Evolutionary conservation across 1,140 invertebrate species (phyloP).

Genomic region (Campoletis sonorensis): DNA sequence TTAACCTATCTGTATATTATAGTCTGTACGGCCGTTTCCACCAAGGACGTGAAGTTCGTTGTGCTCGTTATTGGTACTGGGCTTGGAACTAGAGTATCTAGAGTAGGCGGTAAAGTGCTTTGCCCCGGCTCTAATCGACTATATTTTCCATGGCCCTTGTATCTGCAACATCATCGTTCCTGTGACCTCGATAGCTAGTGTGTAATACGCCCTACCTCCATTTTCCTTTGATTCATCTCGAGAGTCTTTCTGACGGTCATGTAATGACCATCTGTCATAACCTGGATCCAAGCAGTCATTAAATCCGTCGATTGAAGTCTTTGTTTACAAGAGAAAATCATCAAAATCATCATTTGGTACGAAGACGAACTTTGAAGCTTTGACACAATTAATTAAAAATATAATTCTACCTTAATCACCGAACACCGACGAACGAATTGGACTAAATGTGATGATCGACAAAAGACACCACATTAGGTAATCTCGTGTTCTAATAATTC

Average conservation of each 20-base stretch:
- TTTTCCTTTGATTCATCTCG: slow-evolving; percentile 9
- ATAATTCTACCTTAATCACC: no score
- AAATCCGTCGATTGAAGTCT: no score
- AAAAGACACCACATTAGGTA: background rate
- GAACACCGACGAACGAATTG: no score
- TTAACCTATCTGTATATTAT: slow-evolving; percentile 1
- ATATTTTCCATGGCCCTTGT: slow-evolving; percentile 27
- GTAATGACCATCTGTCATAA: background rate
- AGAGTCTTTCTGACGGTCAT: background rate
- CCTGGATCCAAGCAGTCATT: no score
- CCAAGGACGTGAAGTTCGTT: background rate
- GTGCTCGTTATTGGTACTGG: slow-evolving; percentile 5
- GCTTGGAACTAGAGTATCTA: background rate
- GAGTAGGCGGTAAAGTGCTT: slow-evolving; percentile 13
- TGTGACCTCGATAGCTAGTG: slow-evolving; percentile 23
- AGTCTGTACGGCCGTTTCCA: background rate
- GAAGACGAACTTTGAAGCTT: no score
- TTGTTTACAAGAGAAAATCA: no score
- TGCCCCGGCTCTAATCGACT: slow-evolving; percentile 29
- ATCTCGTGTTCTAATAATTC: background rate
- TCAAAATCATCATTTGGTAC: no score
- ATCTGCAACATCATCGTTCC: slow-evolving; percentile 23
- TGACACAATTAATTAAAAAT: no score
- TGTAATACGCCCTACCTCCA: background rate
- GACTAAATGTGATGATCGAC: background rate